Conservation (phyloP, 1,140 invertebrate species). For the Pogonomyrmex barbatus region DNA sequence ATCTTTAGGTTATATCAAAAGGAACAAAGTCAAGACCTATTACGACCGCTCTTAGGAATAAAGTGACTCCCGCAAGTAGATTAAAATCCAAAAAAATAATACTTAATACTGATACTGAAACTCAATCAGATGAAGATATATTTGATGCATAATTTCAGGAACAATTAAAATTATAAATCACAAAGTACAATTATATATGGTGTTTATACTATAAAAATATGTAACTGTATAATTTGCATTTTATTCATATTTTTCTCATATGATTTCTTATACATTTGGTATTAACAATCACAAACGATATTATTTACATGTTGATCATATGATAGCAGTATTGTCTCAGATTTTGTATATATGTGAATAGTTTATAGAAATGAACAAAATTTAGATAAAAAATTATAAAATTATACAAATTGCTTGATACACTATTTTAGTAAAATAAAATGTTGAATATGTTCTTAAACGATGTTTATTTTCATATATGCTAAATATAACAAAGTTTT, state of each 20-base stretch:
- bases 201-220: conserved; percentile 25
- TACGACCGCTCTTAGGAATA: conserved; percentile 29
- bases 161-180: background rate
- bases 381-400: background rate
- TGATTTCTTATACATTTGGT: background rate
- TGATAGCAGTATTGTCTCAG: background rate
- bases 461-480: conserved; percentile 20
- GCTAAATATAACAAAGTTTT: background rate
- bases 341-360: conserved; percentile 27
- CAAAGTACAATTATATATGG: conserved; percentile 31
- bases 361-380: background rate
- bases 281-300: background rate
- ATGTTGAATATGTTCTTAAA: conserved; percentile 52
- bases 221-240: conserved; percentile 20
- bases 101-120: conserved; percentile 3
- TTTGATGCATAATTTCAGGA: conserved; percentile 71
- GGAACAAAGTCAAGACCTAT: conserved; percentile 73
- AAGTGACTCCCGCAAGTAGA: conserved; percentile 37
- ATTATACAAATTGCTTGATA: conserved; percentile 14
- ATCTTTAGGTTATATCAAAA: conserved; percentile 72
- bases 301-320: background rate
- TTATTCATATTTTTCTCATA: conserved; percentile 18
- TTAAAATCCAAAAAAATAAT: conserved; percentile 31
- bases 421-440: conserved; percentile 53
- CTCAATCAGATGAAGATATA: conserved; percentile 79